Evolutionary conservation across 2,113 vertebrate genomes (phyloP).

Genomic region (Lamprotornis superbus): DNA sequence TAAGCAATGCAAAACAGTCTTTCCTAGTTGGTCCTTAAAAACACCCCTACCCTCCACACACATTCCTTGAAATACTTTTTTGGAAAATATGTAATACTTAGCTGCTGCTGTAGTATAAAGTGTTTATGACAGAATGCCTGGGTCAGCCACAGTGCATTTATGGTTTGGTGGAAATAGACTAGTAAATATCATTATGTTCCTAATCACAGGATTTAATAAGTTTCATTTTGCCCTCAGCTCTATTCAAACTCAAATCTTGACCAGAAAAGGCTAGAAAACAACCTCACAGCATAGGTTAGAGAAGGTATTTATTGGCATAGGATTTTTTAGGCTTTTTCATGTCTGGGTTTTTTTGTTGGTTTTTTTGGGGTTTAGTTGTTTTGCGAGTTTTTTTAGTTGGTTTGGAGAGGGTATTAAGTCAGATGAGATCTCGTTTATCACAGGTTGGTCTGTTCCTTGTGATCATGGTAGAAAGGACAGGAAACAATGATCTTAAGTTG

Average conservation of each 20-base stretch:
- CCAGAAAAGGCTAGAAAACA: background rate
- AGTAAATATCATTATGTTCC: background rate
- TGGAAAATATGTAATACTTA: background rate
- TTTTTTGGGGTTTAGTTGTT: background rate
- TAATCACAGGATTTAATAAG: background rate
- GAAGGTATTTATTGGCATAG: background rate
- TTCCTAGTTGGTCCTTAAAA: background rate
- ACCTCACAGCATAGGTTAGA: background rate
- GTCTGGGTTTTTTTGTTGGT: background rate
- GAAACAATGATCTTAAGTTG: background rate
- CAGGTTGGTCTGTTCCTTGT: background rate
- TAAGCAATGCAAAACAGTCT: background rate
- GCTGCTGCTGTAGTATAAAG: background rate
- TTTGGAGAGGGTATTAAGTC: background rate
- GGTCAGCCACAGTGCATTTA: background rate
- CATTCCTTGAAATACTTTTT: constrained; percentile 15
- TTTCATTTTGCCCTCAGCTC: background rate
- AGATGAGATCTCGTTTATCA: background rate
- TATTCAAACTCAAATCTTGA: background rate
- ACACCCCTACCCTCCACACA: background rate
- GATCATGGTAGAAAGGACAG: background rate
- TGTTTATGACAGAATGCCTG: background rate
- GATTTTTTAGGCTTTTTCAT: background rate
- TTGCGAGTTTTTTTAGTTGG: background rate
- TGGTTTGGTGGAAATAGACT: background rate